These are phyloP conservation scores for Brachypalpus laphriformis DNA, from an alignment of 2,888 invertebrate species.

Conservation along the genomic window DNA sequence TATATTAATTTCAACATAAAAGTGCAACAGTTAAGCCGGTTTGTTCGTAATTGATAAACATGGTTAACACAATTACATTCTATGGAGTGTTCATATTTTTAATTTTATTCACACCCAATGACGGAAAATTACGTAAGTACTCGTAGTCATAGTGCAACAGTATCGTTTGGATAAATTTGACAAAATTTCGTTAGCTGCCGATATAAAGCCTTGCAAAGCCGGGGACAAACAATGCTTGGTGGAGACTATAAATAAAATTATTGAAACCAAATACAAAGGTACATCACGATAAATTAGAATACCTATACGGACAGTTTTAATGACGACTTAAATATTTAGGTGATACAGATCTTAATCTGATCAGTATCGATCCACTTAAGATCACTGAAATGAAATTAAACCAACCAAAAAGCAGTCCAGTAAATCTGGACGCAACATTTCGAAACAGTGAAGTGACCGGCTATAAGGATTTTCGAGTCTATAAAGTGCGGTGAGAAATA, in stretches of 20 bases:
- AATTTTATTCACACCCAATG: constrained; percentile 3
- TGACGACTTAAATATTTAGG: constrained; percentile 58
- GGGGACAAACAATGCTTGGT: constrained; percentile 61
- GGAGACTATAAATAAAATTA: constrained; percentile 65
- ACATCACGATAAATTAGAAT: not conserved
- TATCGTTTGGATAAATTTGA: not conserved
- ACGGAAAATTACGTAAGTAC: constrained; percentile 49
- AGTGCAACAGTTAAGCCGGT: constrained; percentile 4
- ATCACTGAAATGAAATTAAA: constrained; percentile 77
- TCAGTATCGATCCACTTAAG: constrained; percentile 78
- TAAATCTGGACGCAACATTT: constrained; percentile 79
- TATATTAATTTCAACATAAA: too few species aligned
- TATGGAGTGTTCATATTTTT: constrained; percentile 2
- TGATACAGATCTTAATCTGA: constrained; percentile 77
- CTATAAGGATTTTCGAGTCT: constrained; percentile 68
- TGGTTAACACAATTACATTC: not conserved
- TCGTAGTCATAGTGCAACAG: not conserved
- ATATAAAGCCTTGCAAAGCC: constrained; percentile 60
- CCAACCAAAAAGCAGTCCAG: constrained; percentile 80
- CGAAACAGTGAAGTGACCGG: constrained; percentile 78
- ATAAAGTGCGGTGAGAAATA: constrained; percentile 77
- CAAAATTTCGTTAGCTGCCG: constrained; percentile 52
- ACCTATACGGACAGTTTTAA: not conserved
- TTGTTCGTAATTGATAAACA: not conserved
- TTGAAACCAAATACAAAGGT: constrained; percentile 59